Evolutionary conservation across 1,140 invertebrate genomes (phyloP).

Genomic region (Rhopalosiphum maidis): DNA sequence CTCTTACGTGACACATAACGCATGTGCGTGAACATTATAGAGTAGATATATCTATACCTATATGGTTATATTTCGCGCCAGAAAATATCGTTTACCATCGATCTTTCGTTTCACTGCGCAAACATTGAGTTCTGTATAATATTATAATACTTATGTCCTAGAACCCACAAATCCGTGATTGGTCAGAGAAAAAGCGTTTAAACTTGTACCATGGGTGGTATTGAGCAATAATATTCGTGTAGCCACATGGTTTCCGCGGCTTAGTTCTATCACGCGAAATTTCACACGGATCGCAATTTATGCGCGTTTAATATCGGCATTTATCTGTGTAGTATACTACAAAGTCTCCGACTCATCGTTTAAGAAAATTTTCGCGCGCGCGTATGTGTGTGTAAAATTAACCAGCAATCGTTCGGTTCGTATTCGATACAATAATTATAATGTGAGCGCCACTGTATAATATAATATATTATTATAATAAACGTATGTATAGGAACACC

Average conservation of each 20-base stretch:
- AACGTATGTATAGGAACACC: neutral
- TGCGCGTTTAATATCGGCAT: neutral
- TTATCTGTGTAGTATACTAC: neutral
- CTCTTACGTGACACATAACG: no score
- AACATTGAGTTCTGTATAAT: no score
- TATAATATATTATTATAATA: constrained; percentile 9
- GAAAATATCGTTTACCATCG: neutral
- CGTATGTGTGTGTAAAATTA: neutral
- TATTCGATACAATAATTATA: neutral
- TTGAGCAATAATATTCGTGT: neutral
- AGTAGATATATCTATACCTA: no score
- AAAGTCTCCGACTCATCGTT: neutral
- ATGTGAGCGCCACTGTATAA: neutral
- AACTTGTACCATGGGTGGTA: no score
- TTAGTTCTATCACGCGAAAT: neutral
- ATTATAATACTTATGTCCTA: neutral
- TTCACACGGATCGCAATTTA: constrained; percentile 20
- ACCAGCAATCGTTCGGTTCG: neutral
- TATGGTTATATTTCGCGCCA: no score
- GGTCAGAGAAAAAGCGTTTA: neutral
- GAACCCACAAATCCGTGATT: neutral
- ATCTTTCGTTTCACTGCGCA: neutral
- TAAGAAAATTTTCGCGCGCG: neutral
- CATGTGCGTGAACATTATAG: neutral
- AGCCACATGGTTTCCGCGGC: neutral